Base-by-base conservation (phyloP, 2,113 vertebrate genomes). In the Psittacara wagleri region DNA sequence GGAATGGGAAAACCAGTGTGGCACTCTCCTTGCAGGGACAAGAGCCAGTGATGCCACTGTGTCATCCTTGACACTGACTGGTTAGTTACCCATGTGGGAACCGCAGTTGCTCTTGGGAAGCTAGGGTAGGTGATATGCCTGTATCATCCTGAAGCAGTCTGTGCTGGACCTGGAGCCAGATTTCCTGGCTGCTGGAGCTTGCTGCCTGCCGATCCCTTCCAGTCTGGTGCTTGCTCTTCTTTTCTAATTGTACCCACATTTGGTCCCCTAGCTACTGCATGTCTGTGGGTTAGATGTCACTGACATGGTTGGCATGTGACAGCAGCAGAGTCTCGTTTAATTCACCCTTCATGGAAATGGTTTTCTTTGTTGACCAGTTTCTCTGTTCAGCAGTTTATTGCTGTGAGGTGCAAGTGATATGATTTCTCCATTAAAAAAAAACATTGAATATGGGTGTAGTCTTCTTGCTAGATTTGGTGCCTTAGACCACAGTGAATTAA, bases 61-160 rank as follows among this genome's bases (percentile, higher is more conserved):
- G 27, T 76, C 33, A 23, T 54, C 41, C 49, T 80, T 1, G 5
- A 1, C 1, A 0, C 27, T 7, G 33, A 39, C 35, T 9, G 0
- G 41, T 72, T 44, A 17, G 4, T 67, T 63, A 8, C 78, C 48
- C 6, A 2, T 0, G 0, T 44, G 46, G 49, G 78, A 91, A 2
- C 35, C 16, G 59, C 20, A 9, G 12, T 35, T 29, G 7, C 1
- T 1, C 49, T 59, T 87, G 41, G 57, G 48, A 76, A 85, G 46
- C n/a, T 1, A 3, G 24, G 43, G 62, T 52, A 67, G 49, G 27
- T 33, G 70, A 33, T 1, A 0, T 24, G 31, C 37, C 67, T 41
- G 14, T 83, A 48, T 44, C 33, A 84, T 63, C 67, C 48, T 0
- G 1, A 24, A 19, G 51, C 2, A 2, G 20, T 55, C 68, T 7